Percentiles rank a stretch among this genome's conserved stretches.
Evolutionary conservation across 2,888 invertebrate genomes (phyloP).

Genomic region (Proisotoma minuta): DNA sequence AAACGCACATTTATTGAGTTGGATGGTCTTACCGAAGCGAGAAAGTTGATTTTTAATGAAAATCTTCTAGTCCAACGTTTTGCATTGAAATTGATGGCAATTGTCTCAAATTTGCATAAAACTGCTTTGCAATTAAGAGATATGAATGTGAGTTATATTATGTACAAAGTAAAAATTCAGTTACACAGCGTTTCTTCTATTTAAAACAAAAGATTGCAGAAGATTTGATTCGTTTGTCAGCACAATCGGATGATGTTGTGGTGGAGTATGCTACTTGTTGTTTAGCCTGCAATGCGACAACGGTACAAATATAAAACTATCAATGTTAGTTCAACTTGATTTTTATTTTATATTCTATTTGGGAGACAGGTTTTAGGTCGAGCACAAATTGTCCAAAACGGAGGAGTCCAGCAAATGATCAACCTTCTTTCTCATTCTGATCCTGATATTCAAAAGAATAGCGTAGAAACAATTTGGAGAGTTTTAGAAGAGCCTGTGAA

Average conservation of each 20-base stretch:
- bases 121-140: constrained; percentile 32
- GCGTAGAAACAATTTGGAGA: constrained; percentile 37
- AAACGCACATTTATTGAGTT: constrained; percentile 32
- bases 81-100: constrained; percentile 37
- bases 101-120: constrained; percentile 30
- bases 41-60: constrained; percentile 26
- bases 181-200: too few relatives aligned
- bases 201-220: constrained; percentile 28
- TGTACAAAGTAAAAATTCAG: too few relatives aligned
- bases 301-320: constrained; percentile 16
- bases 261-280: constrained; percentile 36
- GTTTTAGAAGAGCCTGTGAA: constrained; percentile 42
- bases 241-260: constrained; percentile 33
- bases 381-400: constrained; percentile 36
- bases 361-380: constrained; percentile 38
- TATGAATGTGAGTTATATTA: constrained; percentile 20
- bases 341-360: background rate
- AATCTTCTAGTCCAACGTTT: constrained; percentile 37
- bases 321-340: too few relatives aligned
- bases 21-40: constrained; percentile 28
- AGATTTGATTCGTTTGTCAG: constrained; percentile 25
- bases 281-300: constrained; percentile 28
- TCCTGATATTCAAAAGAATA: constrained; percentile 40
- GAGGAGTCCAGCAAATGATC: constrained; percentile 23
- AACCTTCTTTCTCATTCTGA: constrained; percentile 25